These are phyloP conservation scores for Pachyrhynchus sulphureomaculatus DNA, from an alignment of 1,140 invertebrate genomes.

Conservation along the genomic window DNA sequence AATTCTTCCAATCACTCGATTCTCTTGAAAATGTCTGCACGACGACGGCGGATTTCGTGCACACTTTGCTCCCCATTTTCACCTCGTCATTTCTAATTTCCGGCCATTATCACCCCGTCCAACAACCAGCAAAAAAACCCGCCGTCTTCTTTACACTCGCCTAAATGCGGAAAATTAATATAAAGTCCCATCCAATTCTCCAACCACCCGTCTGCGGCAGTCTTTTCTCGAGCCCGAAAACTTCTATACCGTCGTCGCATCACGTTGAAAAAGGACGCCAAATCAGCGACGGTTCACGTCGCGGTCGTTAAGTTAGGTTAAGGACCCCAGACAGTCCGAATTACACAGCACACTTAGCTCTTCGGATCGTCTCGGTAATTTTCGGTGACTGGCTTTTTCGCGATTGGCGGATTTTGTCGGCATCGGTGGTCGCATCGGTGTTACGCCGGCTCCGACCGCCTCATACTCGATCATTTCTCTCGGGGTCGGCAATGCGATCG, in stretches of 20 bases:
- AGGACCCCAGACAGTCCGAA: slow-evolving; percentile 49
- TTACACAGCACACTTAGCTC: slow-evolving; percentile 36
- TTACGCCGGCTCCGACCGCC: slow-evolving; percentile 25
- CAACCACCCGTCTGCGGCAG: neutral
- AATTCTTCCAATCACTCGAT: too few species aligned
- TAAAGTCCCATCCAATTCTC: neutral
- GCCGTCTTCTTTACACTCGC: neutral
- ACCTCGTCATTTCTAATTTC: neutral
- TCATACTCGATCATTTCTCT: slow-evolving; percentile 26
- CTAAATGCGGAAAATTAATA: neutral
- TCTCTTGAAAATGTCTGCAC: too few species aligned
- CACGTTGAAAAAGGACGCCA: slow-evolving; percentile 21
- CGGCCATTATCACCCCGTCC: neutral
- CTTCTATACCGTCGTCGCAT: too few species aligned
- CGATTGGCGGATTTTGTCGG: slow-evolving; percentile 33
- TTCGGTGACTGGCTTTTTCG: slow-evolving; percentile 21
- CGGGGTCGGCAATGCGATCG: slow-evolving; percentile 2
- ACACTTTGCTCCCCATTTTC: too few species aligned
- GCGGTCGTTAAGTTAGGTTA: slow-evolving; percentile 51
- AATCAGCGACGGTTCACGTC: slow-evolving; percentile 39
- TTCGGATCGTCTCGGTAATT: slow-evolving; percentile 25
- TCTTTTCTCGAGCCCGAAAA: neutral
- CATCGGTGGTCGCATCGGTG: slow-evolving; percentile 16
- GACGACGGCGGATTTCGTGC: too few species aligned
- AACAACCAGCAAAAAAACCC: neutral